Percentiles rank a stretch among this genome's conserved stretches.
Conservation (phyloP, 2,113 vertebrate species). For the Python bivittatus region DNA sequence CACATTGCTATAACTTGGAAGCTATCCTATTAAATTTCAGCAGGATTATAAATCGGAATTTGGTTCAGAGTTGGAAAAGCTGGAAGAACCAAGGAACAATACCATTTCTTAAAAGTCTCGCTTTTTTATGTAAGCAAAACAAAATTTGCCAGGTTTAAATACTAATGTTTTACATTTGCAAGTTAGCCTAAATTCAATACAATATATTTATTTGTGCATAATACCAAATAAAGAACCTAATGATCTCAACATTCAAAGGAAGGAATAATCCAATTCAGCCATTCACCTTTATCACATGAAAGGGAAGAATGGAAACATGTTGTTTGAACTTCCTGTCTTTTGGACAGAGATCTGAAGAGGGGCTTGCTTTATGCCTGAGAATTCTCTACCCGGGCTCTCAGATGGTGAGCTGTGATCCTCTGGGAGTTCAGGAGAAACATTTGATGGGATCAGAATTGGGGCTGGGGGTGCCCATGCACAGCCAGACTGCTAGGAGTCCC, state of each 20-base stretch:
- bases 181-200: background rate
- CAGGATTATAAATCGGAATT: conserved; percentile 45
- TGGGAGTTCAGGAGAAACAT: too few relatives aligned
- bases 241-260: background rate
- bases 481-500: too few relatives aligned
- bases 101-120: background rate
- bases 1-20: conserved; percentile 49
- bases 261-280: background rate
- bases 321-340: too few relatives aligned
- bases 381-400: too few relatives aligned
- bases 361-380: too few relatives aligned
- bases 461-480: too few relatives aligned
- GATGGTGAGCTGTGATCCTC: too few relatives aligned
- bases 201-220: background rate
- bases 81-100: conserved; percentile 22
- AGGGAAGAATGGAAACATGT: background rate
- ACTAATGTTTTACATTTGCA: background rate
- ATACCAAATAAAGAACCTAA: background rate
- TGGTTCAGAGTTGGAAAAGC: conserved; percentile 4
- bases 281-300: background rate
- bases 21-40: conserved; percentile 47
- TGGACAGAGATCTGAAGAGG: too few relatives aligned
- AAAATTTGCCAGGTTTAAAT: background rate
- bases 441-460: too few relatives aligned
- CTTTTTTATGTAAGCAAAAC: background rate